These are phyloP conservation scores for Drosophila carrolli DNA, from an alignment of 1,140 invertebrate genomes.

Conservation along the genomic window DNA sequence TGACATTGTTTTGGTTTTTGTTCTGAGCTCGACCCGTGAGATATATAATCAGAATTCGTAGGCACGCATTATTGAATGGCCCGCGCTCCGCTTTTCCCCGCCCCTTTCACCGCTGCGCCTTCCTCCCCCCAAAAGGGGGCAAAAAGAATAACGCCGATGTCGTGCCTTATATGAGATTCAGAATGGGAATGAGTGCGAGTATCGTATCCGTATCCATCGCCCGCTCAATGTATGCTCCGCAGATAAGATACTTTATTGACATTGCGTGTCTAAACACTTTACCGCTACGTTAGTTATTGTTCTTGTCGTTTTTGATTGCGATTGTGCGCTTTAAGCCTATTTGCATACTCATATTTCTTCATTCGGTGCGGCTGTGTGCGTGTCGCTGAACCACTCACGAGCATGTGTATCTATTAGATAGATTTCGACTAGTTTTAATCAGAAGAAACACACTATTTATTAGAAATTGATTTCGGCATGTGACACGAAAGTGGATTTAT, in stretches of 20 bases:
- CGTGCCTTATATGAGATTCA: slow-evolving; percentile 53
- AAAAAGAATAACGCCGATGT: slow-evolving; percentile 24
- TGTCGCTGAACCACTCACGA: slow-evolving; percentile 48
- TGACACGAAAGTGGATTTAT: slow-evolving; percentile 40
- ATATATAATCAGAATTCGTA: slow-evolving; percentile 79
- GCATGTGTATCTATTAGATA: slow-evolving; percentile 59
- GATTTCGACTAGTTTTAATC: slow-evolving; percentile 53
- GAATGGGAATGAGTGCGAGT: slow-evolving; percentile 23
- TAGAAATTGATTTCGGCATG: slow-evolving; percentile 37
- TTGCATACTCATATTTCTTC: slow-evolving; percentile 79
- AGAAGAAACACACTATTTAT: slow-evolving; percentile 52
- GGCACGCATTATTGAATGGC: slow-evolving; percentile 79
- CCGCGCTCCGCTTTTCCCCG: slow-evolving; percentile 4
- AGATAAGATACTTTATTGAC: slow-evolving; percentile 82
- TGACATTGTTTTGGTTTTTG: slow-evolving; percentile 66
- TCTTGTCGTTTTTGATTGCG: slow-evolving; percentile 73
- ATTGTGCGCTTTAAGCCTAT: slow-evolving; percentile 81
- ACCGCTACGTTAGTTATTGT: slow-evolving; percentile 75
- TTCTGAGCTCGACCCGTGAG: slow-evolving; percentile 51
- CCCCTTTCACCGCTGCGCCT: not conserved
- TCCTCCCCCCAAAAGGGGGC: not conserved
- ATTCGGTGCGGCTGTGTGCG: slow-evolving; percentile 38
- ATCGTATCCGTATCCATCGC: slow-evolving; percentile 65
- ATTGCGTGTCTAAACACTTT: slow-evolving; percentile 82
- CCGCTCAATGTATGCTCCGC: slow-evolving; percentile 51